phyloP scores from a whole-genome alignment of 2,797 vertebrate genomes.

The Sebastes minor region DNA sequence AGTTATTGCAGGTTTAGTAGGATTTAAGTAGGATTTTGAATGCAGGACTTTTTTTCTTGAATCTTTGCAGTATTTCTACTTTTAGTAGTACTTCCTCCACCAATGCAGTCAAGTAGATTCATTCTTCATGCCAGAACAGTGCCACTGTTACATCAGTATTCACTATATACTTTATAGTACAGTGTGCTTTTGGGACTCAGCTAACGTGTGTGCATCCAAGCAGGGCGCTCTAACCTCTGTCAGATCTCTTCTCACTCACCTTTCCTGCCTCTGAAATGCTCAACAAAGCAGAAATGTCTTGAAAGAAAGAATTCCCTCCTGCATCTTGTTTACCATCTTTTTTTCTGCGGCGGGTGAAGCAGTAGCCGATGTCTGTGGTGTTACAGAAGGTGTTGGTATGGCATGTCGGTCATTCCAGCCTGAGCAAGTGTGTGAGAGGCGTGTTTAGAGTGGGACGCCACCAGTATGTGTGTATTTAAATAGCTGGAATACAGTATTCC shows the following conservation, averaged over 20 bases:
- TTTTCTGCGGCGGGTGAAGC: neutral
- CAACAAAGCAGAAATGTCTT: neutral
- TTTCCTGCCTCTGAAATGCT: neutral
- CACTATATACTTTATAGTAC: neutral
- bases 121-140: neutral
- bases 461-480: slow-evolving; percentile 35
- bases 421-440: slow-evolving; percentile 8
- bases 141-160: neutral
- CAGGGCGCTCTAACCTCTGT: neutral
- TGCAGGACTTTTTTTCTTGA: neutral
- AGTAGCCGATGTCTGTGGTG: neutral
- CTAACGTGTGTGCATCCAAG: neutral
- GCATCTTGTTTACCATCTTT: slow-evolving; percentile 3
- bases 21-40: neutral
- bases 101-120: neutral
- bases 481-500: slow-evolving; percentile 42
- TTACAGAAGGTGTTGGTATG: slow-evolving; percentile 22
- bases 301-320: neutral
- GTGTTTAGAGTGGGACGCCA: slow-evolving; percentile 20
- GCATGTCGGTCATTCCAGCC: slow-evolving; percentile 21
- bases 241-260: neutral
- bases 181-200: neutral
- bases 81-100: neutral
- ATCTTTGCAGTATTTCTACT: neutral
- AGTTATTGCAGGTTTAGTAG: neutral